phyloP scores from a whole-genome alignment of 2,888 invertebrate genomes.

The Bruchidius siliquastri region DNA sequence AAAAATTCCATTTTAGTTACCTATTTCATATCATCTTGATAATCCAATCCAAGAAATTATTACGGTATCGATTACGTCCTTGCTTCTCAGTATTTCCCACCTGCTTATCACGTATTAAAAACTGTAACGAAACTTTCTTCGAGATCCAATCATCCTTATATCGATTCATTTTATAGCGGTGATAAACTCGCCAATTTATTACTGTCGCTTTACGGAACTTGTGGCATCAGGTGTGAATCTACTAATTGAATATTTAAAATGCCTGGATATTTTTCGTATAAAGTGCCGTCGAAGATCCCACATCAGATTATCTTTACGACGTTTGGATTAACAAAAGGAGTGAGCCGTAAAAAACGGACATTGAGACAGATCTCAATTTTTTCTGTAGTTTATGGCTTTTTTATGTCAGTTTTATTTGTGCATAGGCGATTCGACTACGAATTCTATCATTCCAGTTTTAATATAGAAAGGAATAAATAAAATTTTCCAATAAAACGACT shows the following conservation, averaged over 20 bases:
- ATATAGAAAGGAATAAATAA: not conserved
- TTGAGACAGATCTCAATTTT: not conserved
- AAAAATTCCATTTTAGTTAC: too few species aligned
- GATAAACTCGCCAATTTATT: not conserved
- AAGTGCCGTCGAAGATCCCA: not conserved
- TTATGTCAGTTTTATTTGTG: not conserved
- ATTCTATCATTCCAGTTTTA: not conserved
- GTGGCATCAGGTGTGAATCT: not conserved
- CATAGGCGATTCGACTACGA: not conserved
- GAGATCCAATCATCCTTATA: not conserved
- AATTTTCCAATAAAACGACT: not conserved
- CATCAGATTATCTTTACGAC: not conserved
- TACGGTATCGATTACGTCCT: not conserved
- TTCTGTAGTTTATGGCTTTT: not conserved
- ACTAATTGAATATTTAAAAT: not conserved
- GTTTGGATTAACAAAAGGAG: not conserved
- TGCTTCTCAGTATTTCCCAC: not conserved
- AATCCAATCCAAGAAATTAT: not conserved
- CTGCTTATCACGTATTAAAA: not conserved
- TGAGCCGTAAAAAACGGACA: not conserved
- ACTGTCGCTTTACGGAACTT: not conserved
- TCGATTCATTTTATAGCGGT: not conserved
- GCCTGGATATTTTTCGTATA: not conserved
- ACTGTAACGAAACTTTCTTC: not conserved
- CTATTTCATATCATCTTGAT: too few species aligned